Evolutionary conservation across 2,797 vertebrate species (phyloP), one percentile per base, ranked within the genome.

Genomic region (Gymnocypris eckloni): DNA sequence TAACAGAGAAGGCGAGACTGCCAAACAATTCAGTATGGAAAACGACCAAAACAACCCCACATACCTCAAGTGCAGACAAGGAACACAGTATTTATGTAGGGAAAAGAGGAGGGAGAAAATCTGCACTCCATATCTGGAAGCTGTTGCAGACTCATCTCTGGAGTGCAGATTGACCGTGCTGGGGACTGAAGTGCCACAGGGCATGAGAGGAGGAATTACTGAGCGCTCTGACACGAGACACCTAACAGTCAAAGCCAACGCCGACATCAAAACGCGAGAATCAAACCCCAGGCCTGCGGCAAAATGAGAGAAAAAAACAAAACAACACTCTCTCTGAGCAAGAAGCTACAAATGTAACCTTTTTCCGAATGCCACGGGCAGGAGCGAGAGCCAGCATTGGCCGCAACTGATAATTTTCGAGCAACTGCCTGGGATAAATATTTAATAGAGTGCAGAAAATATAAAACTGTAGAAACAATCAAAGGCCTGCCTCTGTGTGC

Each of bases 131-230:
- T 75, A 67, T 81, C 48, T 56, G 52, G 33, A 79, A 75, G 41
- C 83, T 79, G 77, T 82, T 85, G 81, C 72, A 86, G 79, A 80
- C 75, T 86, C 88, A 87, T 87, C 87, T 88, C 89, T 75, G 61
- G 69, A 87, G 86, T 82, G 80, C 83, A 83, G 88, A 83, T 86
- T 78, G 87, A 89, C 79, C 79, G 87, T 88, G 83, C 71, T 86
- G 82, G 79, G 89, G 88, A 89, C 88, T 88, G 87, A 91, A 91
- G 87, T 77, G 89, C 90, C 88, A 81, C 56, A 86, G 85, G 88
- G 88, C 84, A 87, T 88, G 82, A 91, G 87, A 84, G 78, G 86
- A 48, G 79, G 82, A 88, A 87, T 88, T 89, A 89, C 79, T 18
- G 79, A 80, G 79, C 48, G 79, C 87, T 88, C 66, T 85, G 87